Evolutionary conservation across 92 coral and sea anemone species (phyloP).

Genomic region (Nematostella vectensis): DNA sequence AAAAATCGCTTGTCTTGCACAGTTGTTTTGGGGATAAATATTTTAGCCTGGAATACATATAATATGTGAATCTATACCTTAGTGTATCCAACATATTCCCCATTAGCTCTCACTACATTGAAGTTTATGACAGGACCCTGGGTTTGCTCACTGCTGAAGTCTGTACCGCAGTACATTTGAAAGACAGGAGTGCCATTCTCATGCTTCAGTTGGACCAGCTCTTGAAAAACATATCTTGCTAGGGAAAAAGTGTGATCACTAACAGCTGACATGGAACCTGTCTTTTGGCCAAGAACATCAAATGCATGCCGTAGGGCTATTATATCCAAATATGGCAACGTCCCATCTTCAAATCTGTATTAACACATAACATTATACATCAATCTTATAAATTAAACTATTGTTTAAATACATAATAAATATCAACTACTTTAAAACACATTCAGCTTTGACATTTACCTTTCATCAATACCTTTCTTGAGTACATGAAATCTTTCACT

Average conservation of each 20-base stretch:
- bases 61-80: conserved; percentile 59
- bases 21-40: too few species aligned
- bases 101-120: conserved; percentile 71
- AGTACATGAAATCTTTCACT: conserved; percentile 61
- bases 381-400: too few species aligned
- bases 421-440: too few species aligned
- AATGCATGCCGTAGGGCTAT: conserved; percentile 74
- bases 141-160: conserved; percentile 22
- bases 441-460: too few species aligned
- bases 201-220: conserved; percentile 62
- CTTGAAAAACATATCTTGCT: conserved; percentile 58
- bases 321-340: conserved; percentile 84
- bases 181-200: conserved; percentile 55
- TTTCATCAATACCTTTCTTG: conserved; percentile 52
- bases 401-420: too few species aligned
- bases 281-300: conserved; percentile 34
- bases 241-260: conserved; percentile 71
- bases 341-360: conserved; percentile 90
- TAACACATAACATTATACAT: not conserved
- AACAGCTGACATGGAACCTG: conserved; percentile 51
- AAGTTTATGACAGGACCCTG: conserved; percentile 95
- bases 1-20: too few species aligned
- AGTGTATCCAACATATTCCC: conserved; percentile 77
- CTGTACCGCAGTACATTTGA: conserved; percentile 73
- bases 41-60: too few species aligned